Evolutionary conservation across 2,888 invertebrate species (phyloP), one percentile per base, ranked within the genome.

Genomic region (Euzophera pinguis): DNA sequence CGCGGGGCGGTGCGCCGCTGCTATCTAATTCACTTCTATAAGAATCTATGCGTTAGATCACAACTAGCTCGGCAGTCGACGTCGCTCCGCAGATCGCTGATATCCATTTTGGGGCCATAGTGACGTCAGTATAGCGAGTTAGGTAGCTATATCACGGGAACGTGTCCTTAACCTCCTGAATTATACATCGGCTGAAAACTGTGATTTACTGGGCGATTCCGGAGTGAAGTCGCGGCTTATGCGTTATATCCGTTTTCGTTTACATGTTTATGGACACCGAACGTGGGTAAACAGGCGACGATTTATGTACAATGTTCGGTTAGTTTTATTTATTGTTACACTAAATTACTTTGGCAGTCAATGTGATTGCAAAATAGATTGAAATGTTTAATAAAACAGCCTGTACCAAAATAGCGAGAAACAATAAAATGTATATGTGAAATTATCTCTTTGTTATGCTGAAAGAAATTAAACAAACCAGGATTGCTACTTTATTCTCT

Each of bases 111-210:
- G n/a, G n/a, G n/a, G n/a, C n/a, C n/a, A n/a, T n/a, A n/a, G n/a
- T n/a, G n/a, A n/a, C n/a, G n/a, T 32, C 10, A 32, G 32, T 8
- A 32, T 32, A 32, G 32, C 7, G 2, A 4, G 32, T 7, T 9
- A 1, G 5, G 32, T 10, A 32, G 22, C 29, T 10, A 22, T 12
- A 7, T 27, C 27, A 17, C 13, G 29, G 43, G 27, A 3, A 2
- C 43, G 8, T 9, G 79, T 71, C 74, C 75, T 72, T 75, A 69
- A 71, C 67, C 81, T 81, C 55, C 73, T 88, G 87, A 86, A 88
- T 88, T 84, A 88, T 79, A 85, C 86, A 88, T 86, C 76, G 75
- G 69, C 67, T 65, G 67, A 65, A 77, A 77, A 76, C 81, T 79
- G 83, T 85, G 85, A 87, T 87, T 87, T 87, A 85, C 76, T 78